These are phyloP conservation scores for Semicossyphus pulcher DNA, from an alignment of 2,113 vertebrate genomes.

Conservation along the genomic window DNA sequence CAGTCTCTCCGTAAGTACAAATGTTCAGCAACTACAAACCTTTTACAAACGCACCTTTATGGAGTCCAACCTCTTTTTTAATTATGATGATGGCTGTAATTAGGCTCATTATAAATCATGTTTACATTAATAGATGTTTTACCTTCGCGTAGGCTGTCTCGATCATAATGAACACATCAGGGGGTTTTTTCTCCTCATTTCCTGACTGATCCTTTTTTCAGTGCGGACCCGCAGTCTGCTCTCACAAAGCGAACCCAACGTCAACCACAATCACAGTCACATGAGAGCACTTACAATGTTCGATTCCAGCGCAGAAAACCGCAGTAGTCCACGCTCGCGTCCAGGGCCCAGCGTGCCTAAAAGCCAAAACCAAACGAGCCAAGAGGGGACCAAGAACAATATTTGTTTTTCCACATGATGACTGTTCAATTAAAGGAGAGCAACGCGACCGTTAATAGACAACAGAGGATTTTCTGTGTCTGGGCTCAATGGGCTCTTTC, in stretches of 20 bases:
- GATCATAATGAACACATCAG: conserved; percentile 51
- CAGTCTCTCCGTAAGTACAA: conserved; percentile 33
- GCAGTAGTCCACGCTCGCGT: conserved; percentile 48
- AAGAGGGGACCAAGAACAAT: conserved; percentile 76
- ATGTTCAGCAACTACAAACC: conserved; percentile 23
- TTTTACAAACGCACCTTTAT: conserved; percentile 16
- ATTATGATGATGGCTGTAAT: conserved; percentile 46
- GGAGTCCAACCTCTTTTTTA: conserved; percentile 30
- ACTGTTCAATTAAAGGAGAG: conserved; percentile 75
- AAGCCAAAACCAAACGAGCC: conserved; percentile 62
- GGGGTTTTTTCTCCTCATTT: conserved; percentile 44
- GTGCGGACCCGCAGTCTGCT: conserved; percentile 50
- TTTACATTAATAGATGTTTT: conserved; percentile 53
- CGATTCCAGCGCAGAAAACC: conserved; percentile 68
- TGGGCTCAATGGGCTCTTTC: conserved; percentile 67
- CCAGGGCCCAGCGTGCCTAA: conserved; percentile 35
- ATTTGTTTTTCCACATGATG: conserved; percentile 81
- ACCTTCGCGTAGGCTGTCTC: conserved; percentile 32
- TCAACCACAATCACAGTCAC: conserved; percentile 73
- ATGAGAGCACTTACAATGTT: conserved; percentile 64
- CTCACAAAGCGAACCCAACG: conserved; percentile 64
- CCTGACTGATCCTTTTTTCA: conserved; percentile 54
- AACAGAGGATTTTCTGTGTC: conserved; percentile 76
- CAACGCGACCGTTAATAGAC: conserved; percentile 70
- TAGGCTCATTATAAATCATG: conserved; percentile 51